Base-by-base conservation (phyloP, 2,113 vertebrate genomes). In the Silurus glanis region DNA sequence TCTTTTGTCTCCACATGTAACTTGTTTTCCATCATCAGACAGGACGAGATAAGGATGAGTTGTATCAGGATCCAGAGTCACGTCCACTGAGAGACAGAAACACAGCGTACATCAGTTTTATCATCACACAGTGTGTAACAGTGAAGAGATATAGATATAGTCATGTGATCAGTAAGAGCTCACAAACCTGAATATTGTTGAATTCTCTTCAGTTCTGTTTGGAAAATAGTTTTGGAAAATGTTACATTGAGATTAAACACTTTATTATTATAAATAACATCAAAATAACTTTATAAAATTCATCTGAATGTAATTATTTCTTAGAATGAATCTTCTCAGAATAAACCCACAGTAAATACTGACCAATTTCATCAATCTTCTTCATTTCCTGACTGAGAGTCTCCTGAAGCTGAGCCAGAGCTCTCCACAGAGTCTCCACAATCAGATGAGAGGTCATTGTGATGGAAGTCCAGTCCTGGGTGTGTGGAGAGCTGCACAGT, bases 401-500 rank as follows among this genome's bases (percentile, higher is more conserved):
- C 9, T 64, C 10, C 45, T 49, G 37, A 53, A 66, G 69, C 45
- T 61, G 55, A 49, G 82, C 37, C 66, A 83, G 64, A 37, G 69
- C 23, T 82, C 37, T 49, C 58, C 58, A n/a, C 80, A 64, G 37
- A 51, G 10, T 12, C 37, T 82, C 80, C 80, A 81, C 28, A 81
- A 19, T 23, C 79, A 62, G 28, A 47, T 49, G 56, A 61, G 61
- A 21, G 19, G 51, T 49, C n/a, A 82, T 64, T 13, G 9, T 82
- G 80, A 82, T 6, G 0, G 64, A 21, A 16, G 45, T 66, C 80
- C 79, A 80, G 79, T 80, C 49, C 25, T 62, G 21, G 58, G 58
- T 80, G 58, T 58, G 25, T 80, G 79, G 79, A 61, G 79, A 58
- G 25, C 56, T 80, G 79, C 79, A 80, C 28, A 80, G 79, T 58